Evolutionary conservation across 2,888 invertebrate genomes (phyloP).

Genomic region (Sarcophaga carnaria): DNA sequence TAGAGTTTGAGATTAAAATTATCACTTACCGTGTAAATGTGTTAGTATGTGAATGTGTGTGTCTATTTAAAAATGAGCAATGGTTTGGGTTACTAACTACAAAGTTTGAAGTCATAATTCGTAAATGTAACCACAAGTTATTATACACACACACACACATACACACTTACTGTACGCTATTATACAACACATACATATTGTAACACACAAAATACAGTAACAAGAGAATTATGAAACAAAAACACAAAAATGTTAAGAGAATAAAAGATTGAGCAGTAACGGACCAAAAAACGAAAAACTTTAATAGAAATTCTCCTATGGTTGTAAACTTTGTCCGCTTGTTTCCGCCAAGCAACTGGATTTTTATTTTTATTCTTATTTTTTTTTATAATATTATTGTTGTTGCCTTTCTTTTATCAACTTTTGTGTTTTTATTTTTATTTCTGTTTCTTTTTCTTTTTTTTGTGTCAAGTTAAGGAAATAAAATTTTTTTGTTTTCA

Average conservation of each 20-base stretch:
- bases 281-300: constrained; percentile 16
- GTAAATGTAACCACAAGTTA: constrained; percentile 50
- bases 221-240: neutral
- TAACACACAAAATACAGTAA: neutral
- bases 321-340: constrained; percentile 58
- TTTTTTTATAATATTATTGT: neutral
- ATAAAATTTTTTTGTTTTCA: neutral
- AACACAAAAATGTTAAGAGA: neutral
- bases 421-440: neutral
- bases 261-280: neutral
- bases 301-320: constrained; percentile 38
- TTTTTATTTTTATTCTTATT: neutral
- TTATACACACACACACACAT: neutral
- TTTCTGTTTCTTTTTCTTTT: neutral
- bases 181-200: neutral
- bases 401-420: neutral
- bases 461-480: neutral
- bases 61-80: constrained; percentile 13
- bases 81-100: constrained; percentile 51
- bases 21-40: neutral
- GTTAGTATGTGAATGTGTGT: neutral
- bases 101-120: constrained; percentile 61
- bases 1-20: too few relatives aligned
- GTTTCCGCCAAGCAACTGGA: constrained; percentile 8
- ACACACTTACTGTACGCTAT: neutral